These are phyloP conservation scores for Sarcophaga rosellei DNA, from an alignment of 2,888 invertebrate genomes.

Conservation along the genomic window DNA sequence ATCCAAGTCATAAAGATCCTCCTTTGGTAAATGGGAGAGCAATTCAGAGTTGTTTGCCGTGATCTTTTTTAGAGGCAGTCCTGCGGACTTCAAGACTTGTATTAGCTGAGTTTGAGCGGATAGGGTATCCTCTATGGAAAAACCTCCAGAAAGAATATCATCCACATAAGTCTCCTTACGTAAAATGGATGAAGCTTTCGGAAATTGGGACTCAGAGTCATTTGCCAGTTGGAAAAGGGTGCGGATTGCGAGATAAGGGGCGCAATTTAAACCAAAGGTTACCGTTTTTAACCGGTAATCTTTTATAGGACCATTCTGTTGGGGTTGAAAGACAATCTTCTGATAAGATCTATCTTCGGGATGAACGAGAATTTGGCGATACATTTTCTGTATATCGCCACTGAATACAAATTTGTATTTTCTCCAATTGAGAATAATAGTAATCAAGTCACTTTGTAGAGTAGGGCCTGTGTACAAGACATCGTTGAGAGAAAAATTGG, in stretches of 20 bases:
- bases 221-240: neutral
- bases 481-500: slow-evolving; percentile 51
- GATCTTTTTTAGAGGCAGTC: neutral
- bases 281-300: neutral
- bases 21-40: neutral
- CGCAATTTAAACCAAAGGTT: too few species aligned
- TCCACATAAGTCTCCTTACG: slow-evolving; percentile 21
- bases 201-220: neutral
- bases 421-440: slow-evolving; percentile 44
- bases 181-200: neutral
- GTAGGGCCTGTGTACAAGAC: slow-evolving; percentile 52
- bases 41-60: neutral
- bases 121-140: neutral
- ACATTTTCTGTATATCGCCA: slow-evolving; percentile 54
- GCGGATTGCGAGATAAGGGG: neutral
- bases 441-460: slow-evolving; percentile 58
- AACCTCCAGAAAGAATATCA: slow-evolving; percentile 5
- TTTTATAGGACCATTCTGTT: neutral
- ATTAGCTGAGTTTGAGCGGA: neutral
- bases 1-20: slow-evolving; percentile 16
- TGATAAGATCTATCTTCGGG: slow-evolving; percentile 51
- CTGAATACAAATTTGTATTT: slow-evolving; percentile 57
- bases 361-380: slow-evolving; percentile 51
- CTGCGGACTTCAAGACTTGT: neutral
- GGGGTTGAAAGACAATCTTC: slow-evolving; percentile 58